Conservation (phyloP, 92 coral and sea anemone genomes). For the Anthopleura xanthogrammica region DNA sequence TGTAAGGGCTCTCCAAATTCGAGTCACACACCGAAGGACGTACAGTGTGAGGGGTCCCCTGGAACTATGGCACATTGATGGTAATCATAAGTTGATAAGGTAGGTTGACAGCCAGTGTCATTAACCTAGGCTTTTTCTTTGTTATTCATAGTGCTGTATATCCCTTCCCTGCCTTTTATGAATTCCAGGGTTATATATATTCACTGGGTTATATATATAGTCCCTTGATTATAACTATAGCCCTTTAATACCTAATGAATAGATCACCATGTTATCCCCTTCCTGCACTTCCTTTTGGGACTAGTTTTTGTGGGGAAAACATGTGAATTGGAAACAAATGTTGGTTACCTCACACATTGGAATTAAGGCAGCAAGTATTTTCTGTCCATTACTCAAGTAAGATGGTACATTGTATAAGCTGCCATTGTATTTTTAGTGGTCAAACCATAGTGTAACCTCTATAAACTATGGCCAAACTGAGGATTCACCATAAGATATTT, state of each 20-base stretch:
- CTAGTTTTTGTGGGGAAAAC: not conserved
- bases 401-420: not conserved
- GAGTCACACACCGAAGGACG: slow-evolving; percentile 59
- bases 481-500: slow-evolving; percentile 4
- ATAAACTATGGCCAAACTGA: not conserved
- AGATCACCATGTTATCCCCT: not conserved
- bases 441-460: not conserved
- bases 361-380: not conserved
- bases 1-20: slow-evolving; percentile 72
- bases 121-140: not conserved
- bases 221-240: not conserved
- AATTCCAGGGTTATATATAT: not conserved
- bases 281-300: slow-evolving; percentile 1
- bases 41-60: slow-evolving; percentile 57
- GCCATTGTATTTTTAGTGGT: not conserved
- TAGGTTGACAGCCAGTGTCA: slow-evolving; percentile 7
- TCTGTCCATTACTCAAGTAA: not conserved
- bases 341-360: not conserved
- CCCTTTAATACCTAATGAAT: too few relatives aligned
- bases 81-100: slow-evolving; percentile 51
- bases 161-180: not conserved
- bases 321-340: not conserved
- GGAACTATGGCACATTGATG: slow-evolving; percentile 66
- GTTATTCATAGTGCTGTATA: not conserved
- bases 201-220: not conserved